Evolutionary conservation across 2,888 invertebrate species (phyloP).

Genomic region (Pyrrhia umbra): DNA sequence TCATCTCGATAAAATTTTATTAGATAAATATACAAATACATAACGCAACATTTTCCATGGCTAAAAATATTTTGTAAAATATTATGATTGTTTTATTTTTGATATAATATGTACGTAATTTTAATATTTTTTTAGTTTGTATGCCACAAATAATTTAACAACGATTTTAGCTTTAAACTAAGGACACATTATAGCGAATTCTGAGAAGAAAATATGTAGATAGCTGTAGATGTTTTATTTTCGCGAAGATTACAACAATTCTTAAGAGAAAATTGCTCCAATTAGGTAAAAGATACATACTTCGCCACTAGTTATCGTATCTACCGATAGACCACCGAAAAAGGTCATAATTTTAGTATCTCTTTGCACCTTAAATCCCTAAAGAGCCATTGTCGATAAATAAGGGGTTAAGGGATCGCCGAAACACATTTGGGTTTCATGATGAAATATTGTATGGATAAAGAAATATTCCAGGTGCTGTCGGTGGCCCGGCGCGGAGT

Average conservation of each 20-base stretch:
- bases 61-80: too few relatives aligned
- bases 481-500: background rate
- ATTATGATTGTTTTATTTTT: too few relatives aligned
- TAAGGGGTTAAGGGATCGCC: slow-evolving; percentile 39
- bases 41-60: too few relatives aligned
- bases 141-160: too few relatives aligned
- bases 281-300: too few relatives aligned
- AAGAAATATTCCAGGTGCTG: slow-evolving; percentile 20
- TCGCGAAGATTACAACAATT: background rate
- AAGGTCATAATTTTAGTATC: slow-evolving; percentile 21
- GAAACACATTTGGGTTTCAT: slow-evolving; percentile 43
- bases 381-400: slow-evolving; percentile 49
- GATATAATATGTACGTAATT: too few relatives aligned
- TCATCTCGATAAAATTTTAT: too few relatives aligned
- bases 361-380: slow-evolving; percentile 23
- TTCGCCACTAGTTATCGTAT: background rate
- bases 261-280: background rate
- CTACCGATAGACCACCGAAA: background rate
- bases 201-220: too few relatives aligned
- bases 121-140: too few relatives aligned
- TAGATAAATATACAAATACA: background rate
- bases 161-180: too few relatives aligned
- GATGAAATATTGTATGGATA: slow-evolving; percentile 39
- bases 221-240: background rate
- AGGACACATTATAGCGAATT: too few relatives aligned